Evolutionary conservation across 2,888 invertebrate species (phyloP).

Genomic region (Prionchulus punctatus): DNA sequence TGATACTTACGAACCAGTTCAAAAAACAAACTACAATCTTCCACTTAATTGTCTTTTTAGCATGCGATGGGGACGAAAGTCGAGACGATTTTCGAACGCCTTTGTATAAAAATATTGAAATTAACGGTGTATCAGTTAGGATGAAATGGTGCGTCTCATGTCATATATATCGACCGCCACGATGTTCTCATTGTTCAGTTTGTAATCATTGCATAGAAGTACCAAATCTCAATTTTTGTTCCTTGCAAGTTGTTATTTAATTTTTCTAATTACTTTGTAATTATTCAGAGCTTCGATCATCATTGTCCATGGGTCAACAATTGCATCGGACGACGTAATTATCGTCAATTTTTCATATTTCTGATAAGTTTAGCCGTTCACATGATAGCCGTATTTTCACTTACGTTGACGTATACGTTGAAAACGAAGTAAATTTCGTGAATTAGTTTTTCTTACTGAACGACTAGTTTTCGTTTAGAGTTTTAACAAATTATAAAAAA

Average conservation of each 20-base stretch:
- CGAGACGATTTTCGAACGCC: constrained; percentile 87
- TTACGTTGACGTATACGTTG: constrained; percentile 79
- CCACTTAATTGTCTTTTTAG: constrained; percentile 41
- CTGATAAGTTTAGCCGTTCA: constrained; percentile 85
- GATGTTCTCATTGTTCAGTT: constrained; percentile 96
- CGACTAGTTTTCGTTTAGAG: neutral
- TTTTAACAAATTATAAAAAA: neutral
- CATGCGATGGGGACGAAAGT: constrained; percentile 84
- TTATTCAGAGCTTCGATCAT: constrained; percentile 87
- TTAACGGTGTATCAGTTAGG: constrained; percentile 90
- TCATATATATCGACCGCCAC: constrained; percentile 95
- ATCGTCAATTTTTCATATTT: constrained; percentile 97
- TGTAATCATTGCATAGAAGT: constrained; percentile 92
- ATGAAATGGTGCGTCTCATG: constrained; percentile 99
- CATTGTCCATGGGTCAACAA: constrained; percentile 53
- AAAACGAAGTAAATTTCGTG: constrained; percentile 52
- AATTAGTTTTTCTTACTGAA: neutral
- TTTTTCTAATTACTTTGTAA: neutral
- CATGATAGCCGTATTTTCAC: constrained; percentile 88
- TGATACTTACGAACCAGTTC: too few species aligned
- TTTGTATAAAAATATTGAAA: constrained; percentile 68
- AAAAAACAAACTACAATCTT: too few species aligned
- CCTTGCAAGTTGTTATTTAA: neutral
- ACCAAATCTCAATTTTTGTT: neutral
- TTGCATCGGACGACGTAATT: constrained; percentile 38